Evolutionary conservation across 2,888 invertebrate genomes (phyloP), one percentile per base, ranked within the genome.

Genomic region (Acheta domesticus): DNA sequence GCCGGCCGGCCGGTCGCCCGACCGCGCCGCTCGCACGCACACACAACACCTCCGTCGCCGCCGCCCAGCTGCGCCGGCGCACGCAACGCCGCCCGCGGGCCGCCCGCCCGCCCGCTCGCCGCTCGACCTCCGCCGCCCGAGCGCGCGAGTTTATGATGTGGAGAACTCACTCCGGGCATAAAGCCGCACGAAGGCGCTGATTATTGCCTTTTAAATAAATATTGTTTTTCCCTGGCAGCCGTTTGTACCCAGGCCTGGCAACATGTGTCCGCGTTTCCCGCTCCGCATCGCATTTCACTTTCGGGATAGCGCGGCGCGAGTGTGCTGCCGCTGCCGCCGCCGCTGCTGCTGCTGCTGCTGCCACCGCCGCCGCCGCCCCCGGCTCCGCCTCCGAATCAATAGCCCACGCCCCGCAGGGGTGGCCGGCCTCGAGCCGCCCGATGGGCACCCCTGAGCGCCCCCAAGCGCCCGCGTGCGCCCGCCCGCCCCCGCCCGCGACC

Each of bases 1-100:
- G 8, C 8, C 36, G n/a, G n/a, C n/a, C n/a, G n/a, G n/a, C n/a
- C n/a, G n/a, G n/a, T n/a, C n/a, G n/a, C n/a, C 23, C 2, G 8
- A 36, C 36, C 36, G 36, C 36, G 36, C 62, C 62, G 62, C 62
- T 62, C 62, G 62, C 62, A 62, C 62, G 62, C 62, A 62, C 62
- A 62, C 62, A 62, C 62, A n/a, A 62, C 62, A n/a, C 62, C 62
- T 62, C 62, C 62, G 62, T n/a, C n/a, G 62, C 62, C 62, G 62
- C 62, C 8, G 16, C 62, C 16, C 16, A 62, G 14, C 62, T 62
- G 62, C 62, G 62, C n/a, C 62, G 62, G 62, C 62, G 62, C 62
- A 62, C 62, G 62, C 62, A 62, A 14, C 8, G 16, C n/a, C 62
- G 62, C 62, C 62, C 62, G 62, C 62, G 62, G 62, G 62, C 16